These are phyloP conservation scores for Thecophora atra DNA, from an alignment of 2,888 invertebrate species.

Conservation along the genomic window DNA sequence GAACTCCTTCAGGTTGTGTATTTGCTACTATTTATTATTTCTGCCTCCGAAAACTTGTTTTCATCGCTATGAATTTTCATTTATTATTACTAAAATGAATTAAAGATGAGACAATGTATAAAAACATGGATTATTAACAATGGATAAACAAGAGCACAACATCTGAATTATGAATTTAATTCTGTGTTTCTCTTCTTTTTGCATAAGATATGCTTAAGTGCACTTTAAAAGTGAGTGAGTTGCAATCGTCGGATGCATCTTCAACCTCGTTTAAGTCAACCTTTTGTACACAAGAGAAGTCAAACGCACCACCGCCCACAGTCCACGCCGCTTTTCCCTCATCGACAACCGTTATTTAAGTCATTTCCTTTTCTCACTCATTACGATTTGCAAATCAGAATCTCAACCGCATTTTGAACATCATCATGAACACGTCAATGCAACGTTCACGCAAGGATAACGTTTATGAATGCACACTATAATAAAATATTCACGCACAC, in stretches of 20 bases:
- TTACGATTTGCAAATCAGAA: slow-evolving; percentile 18
- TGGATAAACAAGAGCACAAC: too few species aligned
- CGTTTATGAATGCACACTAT: neutral
- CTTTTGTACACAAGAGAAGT: neutral
- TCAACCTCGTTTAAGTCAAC: too few species aligned
- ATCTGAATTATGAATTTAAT: too few species aligned
- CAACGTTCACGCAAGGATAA: neutral
- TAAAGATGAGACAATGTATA: too few species aligned
- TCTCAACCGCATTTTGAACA: slow-evolving; percentile 26
- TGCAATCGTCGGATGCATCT: neutral
- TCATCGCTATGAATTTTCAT: too few species aligned
- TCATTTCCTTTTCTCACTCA: slow-evolving; percentile 3
- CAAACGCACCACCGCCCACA: neutral
- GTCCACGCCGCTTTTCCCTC: neutral
- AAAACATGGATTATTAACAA: too few species aligned
- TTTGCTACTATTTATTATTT: too few species aligned
- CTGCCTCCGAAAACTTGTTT: too few species aligned
- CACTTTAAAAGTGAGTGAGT: neutral
- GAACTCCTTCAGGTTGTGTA: too few species aligned
- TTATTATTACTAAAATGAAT: too few species aligned
- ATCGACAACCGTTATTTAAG: neutral
- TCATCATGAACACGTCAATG: slow-evolving; percentile 18
- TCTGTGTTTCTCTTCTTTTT: too few species aligned
- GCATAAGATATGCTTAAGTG: neutral
- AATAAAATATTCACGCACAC: slow-evolving; percentile 17